These are phyloP conservation scores for Carlito syrichta DNA, from an alignment of 2,113 vertebrate species.

Conservation along the genomic window DNA sequence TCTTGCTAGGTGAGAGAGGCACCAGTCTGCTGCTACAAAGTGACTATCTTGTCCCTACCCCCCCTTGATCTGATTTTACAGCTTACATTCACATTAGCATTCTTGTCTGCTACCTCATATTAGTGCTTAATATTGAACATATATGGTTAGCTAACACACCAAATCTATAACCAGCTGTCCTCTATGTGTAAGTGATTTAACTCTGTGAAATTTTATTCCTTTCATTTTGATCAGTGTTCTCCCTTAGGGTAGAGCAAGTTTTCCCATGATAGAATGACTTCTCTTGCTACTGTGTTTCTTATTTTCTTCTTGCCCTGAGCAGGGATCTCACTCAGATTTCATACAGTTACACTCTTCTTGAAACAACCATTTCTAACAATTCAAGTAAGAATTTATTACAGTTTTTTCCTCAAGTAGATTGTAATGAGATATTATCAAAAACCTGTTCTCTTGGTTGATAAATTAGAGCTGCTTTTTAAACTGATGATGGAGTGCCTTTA, in stretches of 20 bases:
- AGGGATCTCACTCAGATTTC: not conserved
- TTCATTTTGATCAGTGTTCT: not conserved
- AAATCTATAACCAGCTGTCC: not conserved
- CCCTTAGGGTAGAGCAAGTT: not conserved
- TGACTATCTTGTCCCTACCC: too few species aligned
- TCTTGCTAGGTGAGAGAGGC: too few species aligned
- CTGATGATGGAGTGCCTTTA: not conserved
- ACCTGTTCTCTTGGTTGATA: not conserved
- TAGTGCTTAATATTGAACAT: not conserved
- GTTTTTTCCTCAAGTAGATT: not conserved
- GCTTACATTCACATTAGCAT: not conserved
- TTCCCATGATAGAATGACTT: not conserved
- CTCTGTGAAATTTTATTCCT: not conserved
- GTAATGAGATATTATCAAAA: not conserved
- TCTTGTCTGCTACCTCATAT: not conserved
- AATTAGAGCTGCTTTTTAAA: slow-evolving; percentile 19
- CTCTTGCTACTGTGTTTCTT: too few species aligned
- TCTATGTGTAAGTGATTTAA: not conserved
- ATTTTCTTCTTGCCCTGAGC: not conserved
- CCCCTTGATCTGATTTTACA: too few species aligned
- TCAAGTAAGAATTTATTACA: not conserved
- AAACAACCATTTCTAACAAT: slow-evolving; percentile 21
- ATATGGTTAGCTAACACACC: not conserved
- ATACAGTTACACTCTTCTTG: not conserved
- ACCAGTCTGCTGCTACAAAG: too few species aligned